Conservation (phyloP, 2,113 vertebrate genomes). For the Paradisaea rubra region DNA sequence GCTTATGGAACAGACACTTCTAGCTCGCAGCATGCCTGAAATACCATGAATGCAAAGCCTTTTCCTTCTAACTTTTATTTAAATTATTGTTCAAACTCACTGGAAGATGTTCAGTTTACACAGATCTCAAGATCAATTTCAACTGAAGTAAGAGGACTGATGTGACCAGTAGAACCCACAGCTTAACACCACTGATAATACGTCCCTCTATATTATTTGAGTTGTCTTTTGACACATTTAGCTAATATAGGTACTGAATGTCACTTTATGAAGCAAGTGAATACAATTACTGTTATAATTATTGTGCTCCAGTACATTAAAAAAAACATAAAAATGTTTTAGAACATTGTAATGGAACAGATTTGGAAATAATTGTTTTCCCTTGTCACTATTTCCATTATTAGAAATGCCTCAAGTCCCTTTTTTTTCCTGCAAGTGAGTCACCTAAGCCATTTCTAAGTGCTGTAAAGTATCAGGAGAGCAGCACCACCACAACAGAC, state of each 20-base stretch:
- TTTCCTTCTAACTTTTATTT: background rate
- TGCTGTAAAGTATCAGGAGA: background rate
- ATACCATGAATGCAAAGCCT: background rate
- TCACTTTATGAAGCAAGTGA: background rate
- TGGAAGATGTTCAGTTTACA: background rate
- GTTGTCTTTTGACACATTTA: background rate
- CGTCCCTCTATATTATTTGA: background rate
- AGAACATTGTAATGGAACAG: background rate
- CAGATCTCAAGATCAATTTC: background rate
- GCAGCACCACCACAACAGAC: background rate
- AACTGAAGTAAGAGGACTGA: background rate
- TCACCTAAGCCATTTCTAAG: background rate
- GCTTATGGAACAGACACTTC: background rate
- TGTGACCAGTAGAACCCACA: background rate
- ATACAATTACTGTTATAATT: background rate
- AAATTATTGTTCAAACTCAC: background rate
- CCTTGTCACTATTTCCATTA: background rate
- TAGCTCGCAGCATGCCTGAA: background rate
- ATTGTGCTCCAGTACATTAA: background rate
- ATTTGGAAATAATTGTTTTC: background rate
- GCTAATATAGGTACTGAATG: background rate
- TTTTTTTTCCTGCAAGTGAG: background rate
- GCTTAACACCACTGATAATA: background rate
- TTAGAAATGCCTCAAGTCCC: background rate
- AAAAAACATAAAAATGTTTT: background rate